Evolutionary conservation across 2,113 vertebrate genomes (phyloP).

Genomic region (Brachirus orientalis): DNA sequence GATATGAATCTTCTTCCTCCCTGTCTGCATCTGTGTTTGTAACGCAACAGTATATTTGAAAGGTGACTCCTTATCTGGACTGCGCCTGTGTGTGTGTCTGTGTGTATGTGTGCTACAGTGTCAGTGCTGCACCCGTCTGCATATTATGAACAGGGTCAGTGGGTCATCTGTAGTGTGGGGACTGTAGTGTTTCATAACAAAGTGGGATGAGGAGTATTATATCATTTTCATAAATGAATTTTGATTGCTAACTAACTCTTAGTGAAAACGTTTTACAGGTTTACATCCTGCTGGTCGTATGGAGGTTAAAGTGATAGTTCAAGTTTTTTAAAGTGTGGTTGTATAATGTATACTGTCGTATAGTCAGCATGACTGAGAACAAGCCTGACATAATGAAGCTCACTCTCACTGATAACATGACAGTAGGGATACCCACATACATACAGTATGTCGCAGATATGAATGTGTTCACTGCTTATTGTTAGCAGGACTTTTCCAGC

Average conservation of each 20-base stretch:
- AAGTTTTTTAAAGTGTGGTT: too few species aligned
- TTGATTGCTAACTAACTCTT: conserved; percentile 40
- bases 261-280: conserved; percentile 28
- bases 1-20: conserved; percentile 58
- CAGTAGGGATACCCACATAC: too few species aligned
- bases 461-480: too few species aligned
- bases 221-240: conserved; percentile 44
- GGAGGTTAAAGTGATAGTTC: background rate
- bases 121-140: conserved; percentile 19
- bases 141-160: conserved; percentile 76
- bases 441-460: too few species aligned
- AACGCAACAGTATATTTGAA: conserved; percentile 59
- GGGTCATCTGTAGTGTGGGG: conserved; percentile 66
- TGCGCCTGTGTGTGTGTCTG: conserved; percentile 12
- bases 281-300: conserved; percentile 13
- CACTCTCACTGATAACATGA: too few species aligned
- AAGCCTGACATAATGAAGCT: too few species aligned
- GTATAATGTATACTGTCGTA: too few species aligned
- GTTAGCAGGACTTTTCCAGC: too few species aligned
- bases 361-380: too few species aligned
- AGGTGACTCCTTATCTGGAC: conserved; percentile 44
- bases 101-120: conserved; percentile 23
- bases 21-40: conserved; percentile 45
- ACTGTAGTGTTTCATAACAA: conserved; percentile 24
- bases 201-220: conserved; percentile 23